Base-by-base conservation (phyloP, 2,888 invertebrate genomes). In the Chirona hameri region DNA sequence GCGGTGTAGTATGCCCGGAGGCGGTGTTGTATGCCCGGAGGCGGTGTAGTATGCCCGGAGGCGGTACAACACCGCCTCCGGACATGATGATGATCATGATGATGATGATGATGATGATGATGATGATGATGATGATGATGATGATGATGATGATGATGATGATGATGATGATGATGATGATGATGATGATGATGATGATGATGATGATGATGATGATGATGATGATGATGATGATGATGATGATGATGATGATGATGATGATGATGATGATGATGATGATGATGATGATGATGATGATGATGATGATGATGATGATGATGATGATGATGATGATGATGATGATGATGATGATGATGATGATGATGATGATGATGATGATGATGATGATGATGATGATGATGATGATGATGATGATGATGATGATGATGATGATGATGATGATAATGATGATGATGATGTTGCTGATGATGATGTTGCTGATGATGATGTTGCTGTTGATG, bases 121-220 rank as follows among this genome's bases (percentile, higher is more conserved):
- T n/a, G 65, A 65, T n/a, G 65, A 65, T n/a, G 65, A 65, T n/a
- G 65, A n/a, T 21, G 18, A 65, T 65, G 65, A 65, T 65, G 65
- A 65, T 65, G 65, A 65, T 65, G 65, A 65, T 65, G 65, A 65
- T 65, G 65, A 65, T 65, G 65, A 65, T 65, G 65, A 65, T 65
- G 65, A 65, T 65, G 65, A 65, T 65, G 65, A 65, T 65, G 65
- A 65, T 65, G 65, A 65, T 65, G 65, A 65, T 65, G 65, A 65
- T 65, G 65, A 65, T 65, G 65, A 65, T 65, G 65, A 65, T 65
- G 65, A 65, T 65, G 65, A 65, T 65, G 65, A 65, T 65, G 65
- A 65, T 65, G 65, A 65, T 65, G 65, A 65, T 65, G 65, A 65
- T 65, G 65, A 65, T 65, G 65, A 65, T 65, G 65, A 65, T 65